Evolutionary conservation across 2,113 vertebrate genomes (phyloP).

Genomic region (Rhinoptilus africanus): DNA sequence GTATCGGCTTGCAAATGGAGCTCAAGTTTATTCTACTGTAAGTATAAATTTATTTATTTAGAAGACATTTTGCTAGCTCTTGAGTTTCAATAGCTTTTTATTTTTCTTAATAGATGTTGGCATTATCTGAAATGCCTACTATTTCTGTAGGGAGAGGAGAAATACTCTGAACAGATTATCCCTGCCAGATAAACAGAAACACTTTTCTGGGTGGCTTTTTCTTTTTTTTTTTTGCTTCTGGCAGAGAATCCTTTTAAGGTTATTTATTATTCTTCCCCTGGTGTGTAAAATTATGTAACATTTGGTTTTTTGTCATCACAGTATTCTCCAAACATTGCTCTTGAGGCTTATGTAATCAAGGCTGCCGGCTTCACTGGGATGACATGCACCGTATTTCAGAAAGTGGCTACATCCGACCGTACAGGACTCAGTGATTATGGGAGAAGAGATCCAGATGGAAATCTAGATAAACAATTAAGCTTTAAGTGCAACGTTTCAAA

Average conservation of each 20-base stretch:
- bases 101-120: constrained; percentile 12
- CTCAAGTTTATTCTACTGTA: constrained; percentile 91
- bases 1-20: constrained; percentile 83
- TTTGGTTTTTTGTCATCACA: constrained; percentile 60
- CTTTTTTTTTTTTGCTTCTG: not conserved
- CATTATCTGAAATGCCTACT: not conserved
- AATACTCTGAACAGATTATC: not conserved
- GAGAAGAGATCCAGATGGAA: constrained; percentile 79
- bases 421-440: constrained; percentile 74
- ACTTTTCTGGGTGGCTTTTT: not conserved
- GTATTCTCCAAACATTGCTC: constrained; percentile 94
- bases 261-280: not conserved
- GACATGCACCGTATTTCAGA: constrained; percentile 95
- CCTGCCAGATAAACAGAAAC: not conserved
- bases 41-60: not conserved
- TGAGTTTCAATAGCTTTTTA: not conserved
- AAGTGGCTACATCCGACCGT: constrained; percentile 82
- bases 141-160: not conserved
- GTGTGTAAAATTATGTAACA: not conserved
- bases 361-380: constrained; percentile 89
- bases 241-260: not conserved
- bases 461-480: constrained; percentile 89
- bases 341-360: constrained; percentile 91
- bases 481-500: constrained; percentile 96
- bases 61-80: not conserved